Evolutionary conservation across 2,113 vertebrate genomes (phyloP).

Genomic region (Columba livia): DNA sequence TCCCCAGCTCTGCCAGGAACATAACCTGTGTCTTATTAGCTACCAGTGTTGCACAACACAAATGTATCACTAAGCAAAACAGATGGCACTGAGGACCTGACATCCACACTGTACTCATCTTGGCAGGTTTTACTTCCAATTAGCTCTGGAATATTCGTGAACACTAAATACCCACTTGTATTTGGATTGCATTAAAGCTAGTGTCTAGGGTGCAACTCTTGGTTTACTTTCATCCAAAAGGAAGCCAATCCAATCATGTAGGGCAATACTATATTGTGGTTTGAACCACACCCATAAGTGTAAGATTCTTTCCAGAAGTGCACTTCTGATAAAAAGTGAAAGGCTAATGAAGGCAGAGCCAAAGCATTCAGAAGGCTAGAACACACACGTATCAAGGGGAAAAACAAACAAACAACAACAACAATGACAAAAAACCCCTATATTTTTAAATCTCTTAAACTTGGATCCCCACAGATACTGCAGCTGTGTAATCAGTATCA

Average conservation of each 20-base stretch:
- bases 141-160: background rate
- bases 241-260: background rate
- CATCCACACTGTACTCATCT: background rate
- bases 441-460: background rate
- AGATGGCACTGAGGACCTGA: rapidly evolving
- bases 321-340: background rate
- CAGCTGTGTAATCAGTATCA: background rate
- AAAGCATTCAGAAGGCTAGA: background rate
- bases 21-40: background rate
- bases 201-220: background rate
- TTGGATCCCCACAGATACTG: background rate
- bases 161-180: background rate
- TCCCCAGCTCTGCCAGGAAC: background rate
- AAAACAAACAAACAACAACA: background rate
- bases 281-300: background rate
- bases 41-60: background rate
- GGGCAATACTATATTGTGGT: background rate
- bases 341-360: background rate
- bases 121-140: background rate
- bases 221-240: background rate
- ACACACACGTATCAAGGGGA: background rate
- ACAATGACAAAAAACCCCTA: background rate
- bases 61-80: background rate
- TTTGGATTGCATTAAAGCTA: background rate
- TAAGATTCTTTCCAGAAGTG: background rate